A percentile compares a stretch with the other conserved stretches of the same genome.
phyloP scores from a whole-genome alignment of 2,113 vertebrate genomes.

The Oryzias javanicus region DNA sequence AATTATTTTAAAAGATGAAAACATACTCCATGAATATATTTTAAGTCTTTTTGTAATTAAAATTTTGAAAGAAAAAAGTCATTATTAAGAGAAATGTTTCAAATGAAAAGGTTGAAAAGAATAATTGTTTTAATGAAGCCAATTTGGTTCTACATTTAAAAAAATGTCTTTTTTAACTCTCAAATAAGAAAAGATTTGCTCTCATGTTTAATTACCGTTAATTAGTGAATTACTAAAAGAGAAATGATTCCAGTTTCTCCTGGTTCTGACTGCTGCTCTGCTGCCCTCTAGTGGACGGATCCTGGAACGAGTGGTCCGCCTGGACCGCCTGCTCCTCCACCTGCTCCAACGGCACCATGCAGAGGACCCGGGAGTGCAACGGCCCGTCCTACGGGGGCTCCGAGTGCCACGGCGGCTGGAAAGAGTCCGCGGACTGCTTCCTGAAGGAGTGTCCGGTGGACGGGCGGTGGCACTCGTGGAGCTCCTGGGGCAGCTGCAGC shows the following conservation, averaged over 20 bases:
- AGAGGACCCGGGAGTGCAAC: slow-evolving; percentile 92
- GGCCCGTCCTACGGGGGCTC: slow-evolving; percentile 95
- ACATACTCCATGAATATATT: no score
- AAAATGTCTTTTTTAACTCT: no score
- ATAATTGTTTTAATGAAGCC: no score
- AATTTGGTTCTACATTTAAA: no score
- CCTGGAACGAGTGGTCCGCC: slow-evolving; percentile 96
- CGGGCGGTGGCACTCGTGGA: slow-evolving; percentile 92
- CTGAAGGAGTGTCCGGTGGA: slow-evolving; percentile 95
- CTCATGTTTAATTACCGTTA: no score
- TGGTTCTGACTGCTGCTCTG: slow-evolving; percentile 36
- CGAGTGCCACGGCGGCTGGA: slow-evolving; percentile 92
- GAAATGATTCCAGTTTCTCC: neutral
- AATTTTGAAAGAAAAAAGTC: neutral
- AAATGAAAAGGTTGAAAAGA: no score
- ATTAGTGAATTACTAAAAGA: no score
- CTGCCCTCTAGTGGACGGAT: slow-evolving; percentile 91
- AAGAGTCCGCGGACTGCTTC: slow-evolving; percentile 88
- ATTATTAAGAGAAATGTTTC: slow-evolving; percentile 27
- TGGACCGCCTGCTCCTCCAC: slow-evolving; percentile 90
- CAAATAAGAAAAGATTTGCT: no score
- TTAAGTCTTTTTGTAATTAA: no score
- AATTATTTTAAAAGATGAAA: no score
- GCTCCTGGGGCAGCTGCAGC: slow-evolving; percentile 87
- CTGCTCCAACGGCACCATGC: slow-evolving; percentile 94